Conservation (phyloP, 2,113 vertebrate genomes). For the Lycocorax pyrrhopterus region DNA sequence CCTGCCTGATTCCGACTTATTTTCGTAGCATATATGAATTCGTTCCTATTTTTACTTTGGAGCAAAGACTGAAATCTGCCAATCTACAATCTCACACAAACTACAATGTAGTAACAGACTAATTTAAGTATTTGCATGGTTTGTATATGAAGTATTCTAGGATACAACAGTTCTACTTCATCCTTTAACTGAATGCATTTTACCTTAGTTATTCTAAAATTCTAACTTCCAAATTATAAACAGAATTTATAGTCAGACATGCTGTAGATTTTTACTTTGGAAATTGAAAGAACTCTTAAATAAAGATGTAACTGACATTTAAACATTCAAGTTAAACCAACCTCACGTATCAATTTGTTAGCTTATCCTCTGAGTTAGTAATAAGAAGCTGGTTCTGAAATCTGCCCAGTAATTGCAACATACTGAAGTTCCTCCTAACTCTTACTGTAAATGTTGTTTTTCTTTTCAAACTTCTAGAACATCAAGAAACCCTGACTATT, state of each 20-base stretch:
- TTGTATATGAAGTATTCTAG: not conserved
- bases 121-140: not conserved
- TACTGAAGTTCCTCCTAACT: not conserved
- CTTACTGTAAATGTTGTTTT: not conserved
- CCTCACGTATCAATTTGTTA: not conserved
- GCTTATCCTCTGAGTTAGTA: not conserved
- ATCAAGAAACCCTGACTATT: not conserved
- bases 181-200: not conserved
- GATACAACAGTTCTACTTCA: not conserved
- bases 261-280: not conserved
- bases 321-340: not conserved
- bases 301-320: not conserved
- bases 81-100: not conserved
- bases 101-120: not conserved
- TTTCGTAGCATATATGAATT: not conserved
- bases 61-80: not conserved
- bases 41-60: not conserved
- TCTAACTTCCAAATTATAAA: not conserved
- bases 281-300: not conserved
- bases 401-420: slow-evolving; percentile 22
- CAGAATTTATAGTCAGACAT: not conserved
- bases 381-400: not conserved
- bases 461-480: not conserved
- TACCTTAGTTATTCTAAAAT: not conserved
- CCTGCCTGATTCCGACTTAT: not conserved